These are phyloP conservation scores for Limnephilus rhombicus DNA, from an alignment of 2,888 invertebrate species.

Conservation along the genomic window DNA sequence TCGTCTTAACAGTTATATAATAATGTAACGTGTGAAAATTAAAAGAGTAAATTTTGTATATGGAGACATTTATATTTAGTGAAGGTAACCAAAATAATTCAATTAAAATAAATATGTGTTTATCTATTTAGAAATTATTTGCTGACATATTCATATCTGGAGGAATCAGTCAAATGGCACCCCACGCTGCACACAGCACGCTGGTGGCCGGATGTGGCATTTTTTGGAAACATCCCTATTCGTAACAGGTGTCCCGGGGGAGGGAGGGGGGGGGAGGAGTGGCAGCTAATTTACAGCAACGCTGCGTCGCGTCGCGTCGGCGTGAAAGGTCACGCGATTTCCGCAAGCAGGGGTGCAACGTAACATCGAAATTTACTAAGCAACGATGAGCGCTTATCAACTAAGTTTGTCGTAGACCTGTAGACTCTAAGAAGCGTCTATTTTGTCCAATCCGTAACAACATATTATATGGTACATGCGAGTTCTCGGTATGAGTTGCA, in stretches of 20 bases:
- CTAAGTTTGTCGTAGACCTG: not conserved
- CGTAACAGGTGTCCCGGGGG: conserved; percentile 40
- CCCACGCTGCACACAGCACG: not conserved
- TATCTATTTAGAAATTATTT: not conserved
- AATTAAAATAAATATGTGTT: no score
- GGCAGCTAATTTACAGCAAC: conserved; percentile 40
- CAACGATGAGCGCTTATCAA: not conserved
- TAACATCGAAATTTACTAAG: not conserved
- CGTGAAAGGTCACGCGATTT: conserved; percentile 64
- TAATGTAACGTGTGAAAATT: no score
- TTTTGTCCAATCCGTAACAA: no score
- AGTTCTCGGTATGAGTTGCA: no score
- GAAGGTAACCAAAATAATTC: no score
- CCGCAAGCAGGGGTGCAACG: conserved; percentile 60
- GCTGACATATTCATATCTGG: conserved; percentile 2
- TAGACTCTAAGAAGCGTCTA: no score
- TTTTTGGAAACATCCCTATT: conserved; percentile 32
- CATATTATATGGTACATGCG: no score
- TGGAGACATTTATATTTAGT: no score
- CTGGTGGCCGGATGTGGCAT: not conserved
- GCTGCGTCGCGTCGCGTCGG: conserved; percentile 34
- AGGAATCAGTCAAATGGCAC: conserved; percentile 15
- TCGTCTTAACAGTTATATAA: no score
- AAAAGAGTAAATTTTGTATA: no score
- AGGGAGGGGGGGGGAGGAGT: not conserved